A percentile compares a stretch with the other conserved stretches of the same genome.
Evolutionary conservation across 2,113 vertebrate genomes (phyloP).

Genomic region (Phoenicopterus ruber): DNA sequence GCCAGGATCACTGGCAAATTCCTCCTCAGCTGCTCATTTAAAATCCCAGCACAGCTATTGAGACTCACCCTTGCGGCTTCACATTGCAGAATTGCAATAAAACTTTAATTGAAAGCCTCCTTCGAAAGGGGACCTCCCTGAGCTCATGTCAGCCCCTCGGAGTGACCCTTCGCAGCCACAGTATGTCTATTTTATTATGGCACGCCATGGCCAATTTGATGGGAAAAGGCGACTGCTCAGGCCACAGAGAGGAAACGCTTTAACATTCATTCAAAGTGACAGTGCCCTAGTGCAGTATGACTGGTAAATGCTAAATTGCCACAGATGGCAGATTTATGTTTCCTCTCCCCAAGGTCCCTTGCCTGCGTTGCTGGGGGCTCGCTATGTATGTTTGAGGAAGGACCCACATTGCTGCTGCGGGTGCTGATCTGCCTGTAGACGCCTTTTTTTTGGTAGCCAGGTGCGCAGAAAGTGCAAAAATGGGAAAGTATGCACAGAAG

Average conservation of each 20-base stretch:
- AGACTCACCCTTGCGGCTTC: neutral
- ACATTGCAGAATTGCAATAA: neutral
- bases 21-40: neutral
- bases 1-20: neutral
- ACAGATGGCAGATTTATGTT: conserved; percentile 3
- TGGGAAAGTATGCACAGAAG: neutral
- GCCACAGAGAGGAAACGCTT: neutral
- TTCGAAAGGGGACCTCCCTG: neutral
- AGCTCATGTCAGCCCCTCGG: neutral
- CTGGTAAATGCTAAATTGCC: conserved; percentile 25
- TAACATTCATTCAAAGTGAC: neutral
- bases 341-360: neutral
- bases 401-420: neutral
- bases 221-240: neutral
- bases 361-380: neutral
- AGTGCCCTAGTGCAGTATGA: neutral
- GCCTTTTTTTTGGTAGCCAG: too few species aligned
- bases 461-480: neutral
- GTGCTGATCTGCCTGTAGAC: neutral
- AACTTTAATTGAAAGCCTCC: neutral
- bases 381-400: neutral
- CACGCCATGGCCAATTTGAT: neutral
- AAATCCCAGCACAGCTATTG: neutral
- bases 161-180: neutral
- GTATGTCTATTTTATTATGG: neutral